phyloP scores from a whole-genome alignment of 2,113 vertebrate genomes.

The Sebastes fasciatus region DNA sequence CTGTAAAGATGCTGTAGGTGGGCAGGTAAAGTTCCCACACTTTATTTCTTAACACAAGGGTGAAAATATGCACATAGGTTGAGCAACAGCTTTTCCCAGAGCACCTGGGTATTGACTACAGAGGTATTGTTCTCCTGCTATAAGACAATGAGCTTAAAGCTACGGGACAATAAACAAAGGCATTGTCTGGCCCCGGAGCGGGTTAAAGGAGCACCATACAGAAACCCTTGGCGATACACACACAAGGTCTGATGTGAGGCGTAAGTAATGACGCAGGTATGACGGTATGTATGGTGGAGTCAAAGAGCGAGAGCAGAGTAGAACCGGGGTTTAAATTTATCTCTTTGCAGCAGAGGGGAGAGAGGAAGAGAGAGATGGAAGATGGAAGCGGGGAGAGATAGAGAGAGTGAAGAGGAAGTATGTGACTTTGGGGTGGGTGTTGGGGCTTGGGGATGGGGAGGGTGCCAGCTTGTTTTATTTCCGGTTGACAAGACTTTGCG shows the following conservation, averaged over 20 bases:
- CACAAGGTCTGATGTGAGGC: slow-evolving; percentile 58
- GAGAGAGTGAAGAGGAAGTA: slow-evolving; percentile 79
- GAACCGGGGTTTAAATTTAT: slow-evolving; percentile 78
- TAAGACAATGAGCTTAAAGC: slow-evolving; percentile 35
- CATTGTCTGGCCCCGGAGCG: slow-evolving; percentile 37
- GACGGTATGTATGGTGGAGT: slow-evolving; percentile 64
- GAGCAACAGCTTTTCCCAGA: slow-evolving; percentile 4
- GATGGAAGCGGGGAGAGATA: slow-evolving; percentile 74
- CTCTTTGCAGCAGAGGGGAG: slow-evolving; percentile 64
- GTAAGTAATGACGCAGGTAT: slow-evolving; percentile 76
- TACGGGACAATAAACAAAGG: slow-evolving; percentile 57
- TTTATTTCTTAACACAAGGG: background rate
- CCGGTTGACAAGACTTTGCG: slow-evolving; percentile 85
- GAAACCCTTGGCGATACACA: slow-evolving; percentile 23
- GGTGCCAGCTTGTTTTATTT: slow-evolving; percentile 87
- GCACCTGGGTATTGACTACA: slow-evolving; percentile 28
- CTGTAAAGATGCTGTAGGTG: background rate
- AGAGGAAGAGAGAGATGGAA: slow-evolving; percentile 62
- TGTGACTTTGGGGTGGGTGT: slow-evolving; percentile 82
- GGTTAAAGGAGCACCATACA: slow-evolving; percentile 32
- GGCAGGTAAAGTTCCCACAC: background rate
- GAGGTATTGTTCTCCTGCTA: slow-evolving; percentile 42
- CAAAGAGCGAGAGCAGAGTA: slow-evolving; percentile 55
- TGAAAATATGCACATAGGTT: background rate
- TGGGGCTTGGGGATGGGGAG: slow-evolving; percentile 81